Conservation (phyloP, 2,113 vertebrate species). For the Conger conger region DNA sequence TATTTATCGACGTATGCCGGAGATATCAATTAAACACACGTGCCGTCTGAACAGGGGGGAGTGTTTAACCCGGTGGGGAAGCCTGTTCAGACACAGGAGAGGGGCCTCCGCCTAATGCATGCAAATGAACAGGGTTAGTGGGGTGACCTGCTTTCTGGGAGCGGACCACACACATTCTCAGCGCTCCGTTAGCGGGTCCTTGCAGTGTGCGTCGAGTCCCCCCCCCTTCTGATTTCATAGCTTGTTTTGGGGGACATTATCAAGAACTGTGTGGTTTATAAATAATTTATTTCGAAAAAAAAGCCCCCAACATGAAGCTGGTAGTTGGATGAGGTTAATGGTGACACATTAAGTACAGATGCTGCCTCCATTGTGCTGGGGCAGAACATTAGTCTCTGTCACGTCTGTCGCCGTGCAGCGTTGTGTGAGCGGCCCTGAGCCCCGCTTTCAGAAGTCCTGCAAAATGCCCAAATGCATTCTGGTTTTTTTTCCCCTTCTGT, state of each 20-base stretch:
- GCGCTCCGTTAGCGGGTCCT: not conserved
- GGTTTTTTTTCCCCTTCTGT: not conserved
- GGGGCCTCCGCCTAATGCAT: not conserved
- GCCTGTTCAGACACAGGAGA: not conserved
- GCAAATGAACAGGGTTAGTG: not conserved
- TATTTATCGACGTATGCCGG: constrained; percentile 21
- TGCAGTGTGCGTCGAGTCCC: not conserved
- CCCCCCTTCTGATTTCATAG: not conserved
- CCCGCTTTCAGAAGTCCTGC: not conserved
- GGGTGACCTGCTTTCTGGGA: not conserved
- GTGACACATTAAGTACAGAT: constrained; percentile 43
- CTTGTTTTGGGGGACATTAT: not conserved
- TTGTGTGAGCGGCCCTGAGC: not conserved
- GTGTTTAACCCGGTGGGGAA: not conserved
- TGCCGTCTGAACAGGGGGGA: constrained; percentile 8
- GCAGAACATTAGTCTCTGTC: not conserved
- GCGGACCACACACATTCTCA: not conserved
- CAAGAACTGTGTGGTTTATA: not conserved
- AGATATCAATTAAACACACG: constrained; percentile 21
- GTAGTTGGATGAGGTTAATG: constrained; percentile 46
- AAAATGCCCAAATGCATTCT: not conserved
- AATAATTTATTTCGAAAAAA: not conserved
- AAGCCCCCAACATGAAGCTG: constrained; percentile 37
- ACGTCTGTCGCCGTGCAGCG: not conserved
- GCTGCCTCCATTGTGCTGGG: not conserved